These are phyloP conservation scores for Cryptus armator DNA, from an alignment of 2,888 invertebrate genomes.

Conservation along the genomic window DNA sequence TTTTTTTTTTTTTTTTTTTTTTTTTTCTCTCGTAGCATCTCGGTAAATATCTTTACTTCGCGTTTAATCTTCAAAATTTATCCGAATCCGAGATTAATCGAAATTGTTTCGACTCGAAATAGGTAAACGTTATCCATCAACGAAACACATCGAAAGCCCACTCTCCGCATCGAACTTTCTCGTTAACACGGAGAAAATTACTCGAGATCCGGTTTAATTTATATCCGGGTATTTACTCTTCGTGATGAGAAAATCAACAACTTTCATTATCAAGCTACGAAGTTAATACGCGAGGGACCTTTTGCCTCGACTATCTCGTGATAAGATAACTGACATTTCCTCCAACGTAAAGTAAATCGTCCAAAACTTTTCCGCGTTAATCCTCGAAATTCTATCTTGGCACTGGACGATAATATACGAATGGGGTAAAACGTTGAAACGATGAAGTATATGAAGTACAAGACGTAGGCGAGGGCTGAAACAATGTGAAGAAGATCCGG, in stretches of 20 bases:
- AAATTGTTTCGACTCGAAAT: background rate
- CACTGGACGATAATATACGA: conserved; percentile 35
- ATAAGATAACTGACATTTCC: conserved; percentile 66
- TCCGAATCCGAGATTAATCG: background rate
- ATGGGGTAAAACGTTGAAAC: conserved; percentile 4
- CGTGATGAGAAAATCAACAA: conserved; percentile 39
- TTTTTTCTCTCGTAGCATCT: background rate
- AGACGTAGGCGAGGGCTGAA: conserved; percentile 48
- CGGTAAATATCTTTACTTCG: background rate
- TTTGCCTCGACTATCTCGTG: conserved; percentile 50
- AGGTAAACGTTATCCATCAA: background rate
- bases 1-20: too few species aligned
- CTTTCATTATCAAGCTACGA: conserved; percentile 1
- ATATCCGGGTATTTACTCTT: background rate
- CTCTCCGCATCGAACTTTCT: background rate
- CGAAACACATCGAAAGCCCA: background rate
- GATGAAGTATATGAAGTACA: conserved; percentile 41
- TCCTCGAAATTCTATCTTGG: conserved; percentile 63
- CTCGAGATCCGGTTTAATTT: conserved; percentile 9
- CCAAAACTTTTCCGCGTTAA: conserved; percentile 59
- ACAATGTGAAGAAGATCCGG: conserved; percentile 21
- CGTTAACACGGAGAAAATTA: conserved; percentile 14
- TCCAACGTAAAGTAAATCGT: conserved; percentile 59
- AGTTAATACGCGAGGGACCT: background rate
- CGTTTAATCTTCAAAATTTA: background rate